Evolutionary conservation across 64 coral and sea anemone genomes (phyloP).

Genomic region (Platygyra sinensis): DNA sequence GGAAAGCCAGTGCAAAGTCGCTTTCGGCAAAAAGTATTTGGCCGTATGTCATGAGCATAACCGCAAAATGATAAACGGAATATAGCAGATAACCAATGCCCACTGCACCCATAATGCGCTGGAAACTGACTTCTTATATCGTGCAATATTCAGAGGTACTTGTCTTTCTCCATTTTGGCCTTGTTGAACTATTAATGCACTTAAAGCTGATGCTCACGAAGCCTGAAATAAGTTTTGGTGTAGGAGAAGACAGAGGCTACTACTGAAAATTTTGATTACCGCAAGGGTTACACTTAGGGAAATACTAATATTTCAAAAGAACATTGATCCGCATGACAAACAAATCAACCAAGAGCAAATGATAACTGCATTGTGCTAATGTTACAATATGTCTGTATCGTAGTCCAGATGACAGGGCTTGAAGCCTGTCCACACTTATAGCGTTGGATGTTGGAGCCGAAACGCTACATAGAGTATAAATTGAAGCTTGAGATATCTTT

Average conservation of each 20-base stretch:
- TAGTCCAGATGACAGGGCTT: background rate
- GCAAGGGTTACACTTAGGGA: too few species aligned
- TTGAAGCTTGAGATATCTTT: background rate
- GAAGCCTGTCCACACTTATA: conserved; percentile 15
- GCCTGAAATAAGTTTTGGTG: background rate
- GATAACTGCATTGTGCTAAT: too few species aligned
- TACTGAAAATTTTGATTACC: background rate
- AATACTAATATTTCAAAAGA: background rate
- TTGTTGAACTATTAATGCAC: background rate
- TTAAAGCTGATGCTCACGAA: background rate
- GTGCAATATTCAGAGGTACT: background rate
- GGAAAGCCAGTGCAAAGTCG: background rate
- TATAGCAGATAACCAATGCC: background rate
- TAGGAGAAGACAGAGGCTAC: background rate
- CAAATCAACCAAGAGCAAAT: background rate
- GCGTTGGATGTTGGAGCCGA: background rate
- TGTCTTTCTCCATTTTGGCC: too few species aligned
- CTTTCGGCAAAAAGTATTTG: too few species aligned
- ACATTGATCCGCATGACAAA: background rate
- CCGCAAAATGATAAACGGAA: background rate
- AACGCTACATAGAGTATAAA: background rate
- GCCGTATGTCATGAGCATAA: background rate
- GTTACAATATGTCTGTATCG: background rate
- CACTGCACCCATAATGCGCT: conserved; percentile 3
- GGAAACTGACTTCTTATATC: conserved; percentile 7